phyloP scores from a whole-genome alignment of 64 coral and sea anemone species.

The Pocillopora verrucosa region DNA sequence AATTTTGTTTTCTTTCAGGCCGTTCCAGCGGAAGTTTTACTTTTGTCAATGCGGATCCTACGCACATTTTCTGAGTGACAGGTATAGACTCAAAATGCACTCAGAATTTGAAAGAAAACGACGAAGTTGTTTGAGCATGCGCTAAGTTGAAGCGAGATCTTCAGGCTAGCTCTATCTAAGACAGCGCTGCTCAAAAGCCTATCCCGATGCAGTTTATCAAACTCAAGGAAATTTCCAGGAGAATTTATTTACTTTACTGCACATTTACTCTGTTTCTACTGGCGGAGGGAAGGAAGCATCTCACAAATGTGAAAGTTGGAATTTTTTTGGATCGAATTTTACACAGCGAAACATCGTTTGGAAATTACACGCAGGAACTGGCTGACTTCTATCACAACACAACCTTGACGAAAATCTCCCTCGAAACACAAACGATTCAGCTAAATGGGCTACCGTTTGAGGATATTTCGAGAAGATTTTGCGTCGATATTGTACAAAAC shows the following conservation, averaged over 20 bases:
- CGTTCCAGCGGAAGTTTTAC: background rate
- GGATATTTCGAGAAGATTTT: conserved; percentile 58
- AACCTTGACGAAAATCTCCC: background rate
- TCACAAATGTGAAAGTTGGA: conserved; percentile 28
- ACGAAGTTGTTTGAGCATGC: conserved; percentile 4
- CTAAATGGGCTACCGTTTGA: conserved; percentile 32
- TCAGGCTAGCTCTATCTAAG: background rate
- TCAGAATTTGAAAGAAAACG: background rate
- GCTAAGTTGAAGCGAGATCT: background rate
- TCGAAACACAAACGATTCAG: conserved; percentile 18
- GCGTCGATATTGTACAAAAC: conserved; percentile 50
- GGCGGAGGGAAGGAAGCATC: background rate
- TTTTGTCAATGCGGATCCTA: background rate
- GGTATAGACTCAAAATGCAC: background rate
- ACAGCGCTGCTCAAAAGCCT: background rate
- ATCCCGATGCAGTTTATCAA: background rate
- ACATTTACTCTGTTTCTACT: background rate
- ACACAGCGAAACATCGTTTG: background rate
- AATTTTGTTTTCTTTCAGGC: background rate
- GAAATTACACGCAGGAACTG: conserved; percentile 10
- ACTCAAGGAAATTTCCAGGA: background rate
- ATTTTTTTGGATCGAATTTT: conserved; percentile 21
- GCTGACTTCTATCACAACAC: background rate
- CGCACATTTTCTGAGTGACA: background rate
- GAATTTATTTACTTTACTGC: background rate